Evolutionary conservation across 2,113 vertebrate genomes (phyloP).

Genomic region (Neoarius graeffei): DNA sequence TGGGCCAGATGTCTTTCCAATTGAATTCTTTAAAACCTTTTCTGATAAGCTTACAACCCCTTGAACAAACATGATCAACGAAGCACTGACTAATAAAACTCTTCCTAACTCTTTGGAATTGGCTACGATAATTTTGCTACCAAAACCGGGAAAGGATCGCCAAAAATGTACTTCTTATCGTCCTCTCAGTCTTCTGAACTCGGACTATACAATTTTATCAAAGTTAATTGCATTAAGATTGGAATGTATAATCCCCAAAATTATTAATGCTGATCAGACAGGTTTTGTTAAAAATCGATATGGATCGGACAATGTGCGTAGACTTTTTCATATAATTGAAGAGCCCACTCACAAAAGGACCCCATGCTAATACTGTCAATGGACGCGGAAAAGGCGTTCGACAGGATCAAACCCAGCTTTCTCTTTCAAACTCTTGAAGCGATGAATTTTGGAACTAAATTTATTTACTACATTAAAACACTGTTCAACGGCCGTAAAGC

Average conservation of each 20-base stretch:
- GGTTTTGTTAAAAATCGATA: background rate
- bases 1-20: no score
- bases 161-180: background rate
- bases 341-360: background rate
- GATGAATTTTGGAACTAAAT: conserved; percentile 8
- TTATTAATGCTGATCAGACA: conserved; percentile 14
- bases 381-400: conserved; percentile 17
- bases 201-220: conserved; percentile 8
- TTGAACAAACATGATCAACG: background rate
- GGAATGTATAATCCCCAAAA: conserved; percentile 17
- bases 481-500: background rate
- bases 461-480: conserved; percentile 13
- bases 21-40: no score
- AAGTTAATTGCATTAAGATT: background rate
- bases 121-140: conserved; percentile 17
- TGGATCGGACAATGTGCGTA: background rate
- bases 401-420: conserved; percentile 1
- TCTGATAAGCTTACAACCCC: background rate
- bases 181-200: background rate
- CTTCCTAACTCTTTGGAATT: background rate
- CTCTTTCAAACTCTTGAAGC: background rate
- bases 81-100: background rate
- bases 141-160: background rate
- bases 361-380: background rate
- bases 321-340: background rate